Base-by-base conservation (phyloP, 2,797 vertebrate species). In the Acomys russatus region DNA sequence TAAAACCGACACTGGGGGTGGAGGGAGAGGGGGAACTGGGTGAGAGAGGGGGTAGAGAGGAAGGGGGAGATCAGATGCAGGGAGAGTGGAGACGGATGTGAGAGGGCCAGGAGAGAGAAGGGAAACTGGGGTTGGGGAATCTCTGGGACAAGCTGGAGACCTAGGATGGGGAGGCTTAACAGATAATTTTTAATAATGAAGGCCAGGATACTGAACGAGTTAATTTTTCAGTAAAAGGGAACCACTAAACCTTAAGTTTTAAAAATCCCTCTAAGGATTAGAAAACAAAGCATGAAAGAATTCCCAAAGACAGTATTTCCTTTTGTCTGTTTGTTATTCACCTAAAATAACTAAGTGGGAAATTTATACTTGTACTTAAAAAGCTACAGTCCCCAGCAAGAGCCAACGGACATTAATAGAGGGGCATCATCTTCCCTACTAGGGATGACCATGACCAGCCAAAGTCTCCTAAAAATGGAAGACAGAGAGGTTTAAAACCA, bases 211-310 rank as follows among this genome's bases (percentile, higher is more conserved):
- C 17, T 17, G 86, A 93, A 86, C 15, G 54, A 76, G 74, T 78
- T 86, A 83, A 80, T 89, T 92, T 89, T 94, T 97, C 66, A 90
- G 70, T 96, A 77, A 93, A 94, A 89, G 54, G 38, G 80, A 96
- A 89, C 30, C 68, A 68, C 85, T 95, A 93, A 70, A 35, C 44
- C 73, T 84, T 70, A 33, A 78, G 61, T 44, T 92, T 89, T 96
- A 83, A 91, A 92, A 94, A 91, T 61, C n/a, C 30, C 64, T 90
- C 20, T 86, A n/a, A 93, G 8, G 74, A 18, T 6, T 51, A 82
- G 66, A 91, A 84, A 93, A 92, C 38, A 77, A 89, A 18, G 30
- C 77, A 64, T 74, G 83, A 80, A 80, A 68, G 25, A 89, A 92
- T 33, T 91, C 7, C 20, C 10, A 93, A 80, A 30, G 78, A 59